Base-by-base conservation (phyloP, 2,888 invertebrate species). In the Sabellastarte sp. region DNA sequence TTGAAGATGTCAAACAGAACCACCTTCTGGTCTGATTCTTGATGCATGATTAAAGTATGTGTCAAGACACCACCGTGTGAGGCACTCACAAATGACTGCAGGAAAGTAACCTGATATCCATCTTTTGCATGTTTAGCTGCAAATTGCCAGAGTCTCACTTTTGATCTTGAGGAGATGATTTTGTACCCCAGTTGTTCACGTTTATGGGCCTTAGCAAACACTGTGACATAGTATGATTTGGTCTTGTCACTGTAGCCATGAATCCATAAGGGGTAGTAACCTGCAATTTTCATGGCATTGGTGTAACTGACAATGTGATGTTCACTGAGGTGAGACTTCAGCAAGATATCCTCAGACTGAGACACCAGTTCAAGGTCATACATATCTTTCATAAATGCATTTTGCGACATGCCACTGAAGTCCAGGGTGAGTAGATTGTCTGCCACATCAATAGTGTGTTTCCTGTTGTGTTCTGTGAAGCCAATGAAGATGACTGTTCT, bases 21-120 rank as follows among this genome's bases (percentile, higher is more conserved):
- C 10, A 41, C 20, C 20, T 41, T 10, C 20, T 10, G 41, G 10
- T 41, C 41, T 41, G 10, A 10, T 41, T 20, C 20, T 15, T 20
- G 41, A 15, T 41, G 74, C 59, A 75, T 66, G 67, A 80, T 77
- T n/a, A 76, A 77, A 31, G 78, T 51, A 65, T 77, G 79, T 10
- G 69, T 65, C 32, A 72, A 63, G 3, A 67, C 32, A 5, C 69
- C 65, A 31, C 58, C 51, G 59, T 80, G 80, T 0, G 80, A 76
- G 59, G 70, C 65, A 61, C 77, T 78, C 33, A 70, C 71, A 68
- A 76, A 78, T 64, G 77, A 77, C 65, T 79, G 80, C 52, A 80
- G 72, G 62, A 75, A 72, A 3, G 74, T 76, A 65, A 80, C 72
- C 65, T 78, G 77, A 70, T 76, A 77, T 32, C 75, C 76, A 4